Conservation (phyloP, 2,888 invertebrate species). For the Cheilosia grossa region DNA sequence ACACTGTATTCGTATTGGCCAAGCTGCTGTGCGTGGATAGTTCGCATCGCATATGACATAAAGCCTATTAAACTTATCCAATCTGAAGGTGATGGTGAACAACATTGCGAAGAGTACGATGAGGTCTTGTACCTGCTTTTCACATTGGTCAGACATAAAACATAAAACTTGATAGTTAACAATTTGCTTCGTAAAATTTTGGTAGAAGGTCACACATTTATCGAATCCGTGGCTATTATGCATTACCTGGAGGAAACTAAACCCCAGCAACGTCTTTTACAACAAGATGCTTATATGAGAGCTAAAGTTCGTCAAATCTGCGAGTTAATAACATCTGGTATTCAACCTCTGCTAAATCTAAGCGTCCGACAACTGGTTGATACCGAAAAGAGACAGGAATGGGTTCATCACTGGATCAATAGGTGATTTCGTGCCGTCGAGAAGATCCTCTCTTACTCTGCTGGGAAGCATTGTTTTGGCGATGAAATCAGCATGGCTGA, state of each 20-base stretch:
- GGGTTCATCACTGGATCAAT: slow-evolving; percentile 97
- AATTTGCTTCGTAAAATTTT: neutral
- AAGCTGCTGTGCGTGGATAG: slow-evolving; percentile 92
- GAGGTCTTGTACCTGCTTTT: slow-evolving; percentile 94
- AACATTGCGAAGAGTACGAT: slow-evolving; percentile 94
- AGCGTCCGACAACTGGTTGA: slow-evolving; percentile 93
- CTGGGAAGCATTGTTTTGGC: slow-evolving; percentile 96
- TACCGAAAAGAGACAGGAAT: slow-evolving; percentile 94
- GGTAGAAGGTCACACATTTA: slow-evolving; percentile 89
- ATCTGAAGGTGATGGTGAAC: slow-evolving; percentile 90
- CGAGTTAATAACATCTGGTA: slow-evolving; percentile 96
- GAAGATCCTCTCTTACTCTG: too few relatives aligned
- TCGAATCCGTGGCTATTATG: slow-evolving; percentile 93
- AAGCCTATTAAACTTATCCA: slow-evolving; percentile 92
- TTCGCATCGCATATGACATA: slow-evolving; percentile 92
- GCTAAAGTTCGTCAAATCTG: slow-evolving; percentile 97
- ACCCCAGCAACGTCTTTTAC: slow-evolving; percentile 93
- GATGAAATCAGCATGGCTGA: slow-evolving; percentile 97
- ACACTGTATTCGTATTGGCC: slow-evolving; percentile 91
- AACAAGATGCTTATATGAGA: slow-evolving; percentile 93
- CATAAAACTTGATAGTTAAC: neutral
- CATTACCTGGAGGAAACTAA: slow-evolving; percentile 97
- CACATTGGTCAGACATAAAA: slow-evolving; percentile 87
- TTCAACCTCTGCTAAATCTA: slow-evolving; percentile 98
- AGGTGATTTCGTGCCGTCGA: slow-evolving; percentile 94